Evolutionary conservation across 2,113 vertebrate species (phyloP), one percentile per base, ranked within the genome.

Genomic region (Silurus asotus): DNA sequence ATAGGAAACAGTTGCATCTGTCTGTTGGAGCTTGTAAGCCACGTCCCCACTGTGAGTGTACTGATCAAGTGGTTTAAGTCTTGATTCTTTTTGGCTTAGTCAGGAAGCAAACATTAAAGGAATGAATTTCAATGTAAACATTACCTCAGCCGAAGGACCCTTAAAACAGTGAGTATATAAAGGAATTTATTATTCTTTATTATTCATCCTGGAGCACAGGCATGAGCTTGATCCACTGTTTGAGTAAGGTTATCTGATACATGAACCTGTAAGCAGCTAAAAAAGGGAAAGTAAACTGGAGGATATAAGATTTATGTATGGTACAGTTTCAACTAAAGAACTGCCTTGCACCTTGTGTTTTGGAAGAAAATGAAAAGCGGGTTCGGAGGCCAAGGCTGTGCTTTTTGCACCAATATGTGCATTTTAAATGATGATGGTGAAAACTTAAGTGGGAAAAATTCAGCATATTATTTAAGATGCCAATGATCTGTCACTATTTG

Each of bases 1-100:
- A 64, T 51, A 72, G 72, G 78, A 89, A 84, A 84, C 51, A 62
- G 45, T 49, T 58, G 53, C 77, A 72, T 67, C 76, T 86, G 78
- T 53, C 78, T 74, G 28, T 53, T 67, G 61, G 62, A 58, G 23
- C 84, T 80, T 81, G 14, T 19, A 69, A 48, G 85, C 58, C 70
- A 82, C 23, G 14, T 78, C 56, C 53, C 23, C 19, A 51, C 2
- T 85, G 72, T 28, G 67, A 28, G 83, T 85, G 69, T 75, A 45
- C 23, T 51, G n/a, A 85, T 58, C n/a, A 81, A 74, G 58, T 6
- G 15, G 45, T 23, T 82, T 82, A 37, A 77, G 2, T n/a, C 11
- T 13, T 48, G 20, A 84, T 62, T 84, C 56, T 3, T 10, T 51
- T 69, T 23, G 11, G 20, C 25, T 48, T 56, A 37, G 59, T 77